These are phyloP conservation scores for Zootoca vivipara DNA, from an alignment of 2,113 vertebrate species.

Conservation along the genomic window DNA sequence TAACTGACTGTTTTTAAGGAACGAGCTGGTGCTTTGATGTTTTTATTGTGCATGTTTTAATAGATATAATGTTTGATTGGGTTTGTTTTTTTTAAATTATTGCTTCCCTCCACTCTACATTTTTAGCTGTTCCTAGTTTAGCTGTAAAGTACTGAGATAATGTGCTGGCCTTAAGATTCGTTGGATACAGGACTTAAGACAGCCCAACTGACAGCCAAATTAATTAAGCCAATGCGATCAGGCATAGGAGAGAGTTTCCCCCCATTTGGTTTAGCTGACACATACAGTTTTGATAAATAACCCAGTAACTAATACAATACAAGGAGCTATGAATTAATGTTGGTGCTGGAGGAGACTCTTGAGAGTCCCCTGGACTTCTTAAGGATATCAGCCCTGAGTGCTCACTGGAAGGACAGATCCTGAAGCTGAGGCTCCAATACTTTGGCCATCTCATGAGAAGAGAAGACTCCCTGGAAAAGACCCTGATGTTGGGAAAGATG, in stretches of 20 bases:
- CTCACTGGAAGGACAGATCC: no score
- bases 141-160: not conserved
- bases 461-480: no score
- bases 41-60: not conserved
- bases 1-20: no score
- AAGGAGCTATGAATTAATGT: conserved; percentile 17
- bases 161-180: not conserved
- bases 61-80: no score
- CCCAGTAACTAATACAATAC: conserved; percentile 21
- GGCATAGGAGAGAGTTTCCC: not conserved
- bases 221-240: not conserved
- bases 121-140: no score
- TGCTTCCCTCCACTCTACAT: no score
- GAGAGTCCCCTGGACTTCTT: no score
- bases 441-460: no score
- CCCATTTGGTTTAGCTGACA: not conserved
- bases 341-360: no score
- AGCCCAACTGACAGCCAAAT: not conserved
- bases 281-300: not conserved
- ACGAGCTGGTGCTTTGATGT: conserved; percentile 1
- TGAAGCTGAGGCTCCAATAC: no score
- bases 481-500: no score
- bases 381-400: no score
- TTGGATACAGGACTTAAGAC: not conserved
- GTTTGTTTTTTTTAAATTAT: not conserved